Conservation (phyloP, 2,888 invertebrate genomes). For the Acleris emargana region DNA sequence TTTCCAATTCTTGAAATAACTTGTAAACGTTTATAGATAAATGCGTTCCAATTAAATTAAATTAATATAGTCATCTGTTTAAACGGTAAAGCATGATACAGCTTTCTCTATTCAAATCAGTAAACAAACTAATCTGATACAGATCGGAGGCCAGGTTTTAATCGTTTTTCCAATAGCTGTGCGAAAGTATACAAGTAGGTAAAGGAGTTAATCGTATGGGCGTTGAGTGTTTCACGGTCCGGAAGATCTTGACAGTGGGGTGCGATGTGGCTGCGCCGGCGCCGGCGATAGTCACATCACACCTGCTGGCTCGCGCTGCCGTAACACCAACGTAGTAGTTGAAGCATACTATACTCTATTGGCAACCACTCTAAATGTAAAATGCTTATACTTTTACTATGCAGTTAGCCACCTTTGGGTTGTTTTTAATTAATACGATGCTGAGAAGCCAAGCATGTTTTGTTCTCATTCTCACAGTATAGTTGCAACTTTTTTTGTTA, state of each 20-base stretch:
- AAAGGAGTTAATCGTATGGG: constrained; percentile 28
- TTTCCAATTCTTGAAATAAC: too few relatives aligned
- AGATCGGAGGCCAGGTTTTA: constrained; percentile 16
- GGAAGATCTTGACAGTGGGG: constrained; percentile 6
- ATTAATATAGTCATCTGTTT: not conserved
- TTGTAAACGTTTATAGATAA: not conserved
- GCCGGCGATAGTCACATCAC: not conserved
- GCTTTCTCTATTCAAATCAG: constrained; percentile 31
- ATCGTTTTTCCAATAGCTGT: constrained; percentile 8
- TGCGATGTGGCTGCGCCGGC: not conserved
- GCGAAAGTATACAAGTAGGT: constrained; percentile 21
- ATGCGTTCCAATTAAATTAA: not conserved
- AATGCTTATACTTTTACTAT: too few relatives aligned
- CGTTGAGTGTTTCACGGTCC: constrained; percentile 19
- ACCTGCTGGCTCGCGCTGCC: too few relatives aligned
- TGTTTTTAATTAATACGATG: too few relatives aligned
- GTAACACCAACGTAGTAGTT: too few relatives aligned
- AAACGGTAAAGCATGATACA: not conserved
- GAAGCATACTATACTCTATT: too few relatives aligned
- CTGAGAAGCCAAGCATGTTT: too few relatives aligned
- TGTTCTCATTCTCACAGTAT: too few relatives aligned
- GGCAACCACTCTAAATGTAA: too few relatives aligned
- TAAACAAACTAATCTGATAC: constrained; percentile 11
- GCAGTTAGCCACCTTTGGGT: too few relatives aligned
- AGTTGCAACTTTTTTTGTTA: too few relatives aligned